Conservation (phyloP, 2,113 vertebrate genomes). For the Microcebus tavaratra region DNA sequence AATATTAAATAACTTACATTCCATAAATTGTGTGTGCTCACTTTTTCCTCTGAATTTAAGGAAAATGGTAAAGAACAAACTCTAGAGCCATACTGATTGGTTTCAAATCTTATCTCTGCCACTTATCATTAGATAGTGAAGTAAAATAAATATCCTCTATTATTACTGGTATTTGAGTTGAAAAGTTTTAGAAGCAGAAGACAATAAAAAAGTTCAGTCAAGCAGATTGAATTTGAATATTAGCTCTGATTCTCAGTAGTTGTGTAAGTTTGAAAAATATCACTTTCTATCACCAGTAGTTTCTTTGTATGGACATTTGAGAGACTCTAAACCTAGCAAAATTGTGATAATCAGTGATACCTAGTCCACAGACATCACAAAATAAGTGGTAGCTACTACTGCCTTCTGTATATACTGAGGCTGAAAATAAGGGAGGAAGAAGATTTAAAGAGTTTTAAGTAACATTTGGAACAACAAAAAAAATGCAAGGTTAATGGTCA, state of each 20-base stretch:
- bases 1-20: background rate
- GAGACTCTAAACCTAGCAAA: background rate
- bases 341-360: background rate
- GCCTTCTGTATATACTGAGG: background rate
- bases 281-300: background rate
- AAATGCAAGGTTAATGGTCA: background rate
- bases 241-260: background rate
- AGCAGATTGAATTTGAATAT: background rate
- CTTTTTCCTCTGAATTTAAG: background rate
- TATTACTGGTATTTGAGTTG: background rate
- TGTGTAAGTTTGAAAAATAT: background rate
- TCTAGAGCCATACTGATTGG: background rate
- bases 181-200: background rate
- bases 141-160: background rate
- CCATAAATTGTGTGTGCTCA: background rate
- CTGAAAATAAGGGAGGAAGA: background rate
- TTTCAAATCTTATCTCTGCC: background rate
- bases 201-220: background rate
- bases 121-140: background rate
- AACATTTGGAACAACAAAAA: background rate
- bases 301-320: background rate
- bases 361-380: background rate
- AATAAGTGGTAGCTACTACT: background rate
- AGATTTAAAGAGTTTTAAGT: background rate
- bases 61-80: background rate